Evolutionary conservation across 2,797 vertebrate genomes (phyloP).

Genomic region (Meda fulgida): DNA sequence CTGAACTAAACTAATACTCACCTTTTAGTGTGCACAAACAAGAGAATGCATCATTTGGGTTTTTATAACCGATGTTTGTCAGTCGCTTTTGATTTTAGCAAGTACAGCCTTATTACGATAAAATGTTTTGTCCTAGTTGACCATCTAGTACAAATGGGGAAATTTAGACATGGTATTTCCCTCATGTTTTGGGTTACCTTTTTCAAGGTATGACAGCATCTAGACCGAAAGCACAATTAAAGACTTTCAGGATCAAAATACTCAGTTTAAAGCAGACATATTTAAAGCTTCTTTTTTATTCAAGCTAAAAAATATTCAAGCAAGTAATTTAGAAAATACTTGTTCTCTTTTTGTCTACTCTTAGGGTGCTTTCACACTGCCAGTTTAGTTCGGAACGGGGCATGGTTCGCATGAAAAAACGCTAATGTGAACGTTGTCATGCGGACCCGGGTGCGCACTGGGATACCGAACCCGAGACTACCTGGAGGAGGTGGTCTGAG

Average conservation of each 20-base stretch:
- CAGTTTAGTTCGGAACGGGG: no score
- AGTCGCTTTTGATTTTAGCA: conserved; percentile 44
- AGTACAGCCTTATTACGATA: conserved; percentile 39
- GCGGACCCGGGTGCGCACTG: no score
- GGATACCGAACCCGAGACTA: no score
- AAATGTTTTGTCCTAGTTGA: conserved; percentile 37
- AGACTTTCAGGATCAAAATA: conserved; percentile 78
- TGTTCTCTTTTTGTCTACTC: neutral
- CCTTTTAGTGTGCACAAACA: conserved; percentile 46
- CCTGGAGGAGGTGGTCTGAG: no score
- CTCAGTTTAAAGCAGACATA: neutral
- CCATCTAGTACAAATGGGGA: conserved; percentile 37
- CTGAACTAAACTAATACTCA: conserved; percentile 57
- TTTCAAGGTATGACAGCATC: conserved; percentile 60
- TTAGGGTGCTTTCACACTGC: no score
- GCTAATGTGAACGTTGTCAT: no score
- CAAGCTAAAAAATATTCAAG: neutral
- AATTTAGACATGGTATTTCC: conserved; percentile 49
- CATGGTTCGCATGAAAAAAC: no score
- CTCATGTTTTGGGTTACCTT: conserved; percentile 37
- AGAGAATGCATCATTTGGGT: conserved; percentile 43
- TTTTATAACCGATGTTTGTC: conserved; percentile 51
- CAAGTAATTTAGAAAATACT: neutral
- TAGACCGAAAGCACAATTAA: conserved; percentile 82
- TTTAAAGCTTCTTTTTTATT: neutral